A percentile compares a stretch with the other conserved stretches of the same genome.
phyloP scores from a whole-genome alignment of 2,797 vertebrate species.

The Novumbra hubbsi region DNA sequence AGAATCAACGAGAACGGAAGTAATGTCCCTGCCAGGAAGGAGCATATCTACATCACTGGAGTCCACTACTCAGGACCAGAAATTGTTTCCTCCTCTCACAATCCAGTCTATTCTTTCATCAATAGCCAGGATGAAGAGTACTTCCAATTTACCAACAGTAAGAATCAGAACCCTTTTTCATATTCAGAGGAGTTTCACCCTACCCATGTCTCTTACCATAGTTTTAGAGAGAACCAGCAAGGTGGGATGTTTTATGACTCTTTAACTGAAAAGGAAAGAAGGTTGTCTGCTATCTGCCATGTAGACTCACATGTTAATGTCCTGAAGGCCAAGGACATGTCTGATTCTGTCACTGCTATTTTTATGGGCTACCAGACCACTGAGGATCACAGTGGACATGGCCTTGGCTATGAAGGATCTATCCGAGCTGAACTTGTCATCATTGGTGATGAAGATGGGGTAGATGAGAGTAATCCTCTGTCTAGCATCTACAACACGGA shows the following conservation, averaged over 20 bases:
- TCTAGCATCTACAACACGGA: constrained; percentile 44
- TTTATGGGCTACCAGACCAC: constrained; percentile 88
- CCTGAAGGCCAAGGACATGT: constrained; percentile 69
- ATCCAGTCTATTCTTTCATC: constrained; percentile 47
- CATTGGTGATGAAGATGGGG: constrained; percentile 69
- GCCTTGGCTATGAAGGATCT: constrained; percentile 74
- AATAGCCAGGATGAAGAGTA: neutral
- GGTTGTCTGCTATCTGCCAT: constrained; percentile 45
- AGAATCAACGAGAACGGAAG: constrained; percentile 43
- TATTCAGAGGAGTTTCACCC: constrained; percentile 36
- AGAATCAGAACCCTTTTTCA: neutral
- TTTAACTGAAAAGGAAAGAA: constrained; percentile 23
- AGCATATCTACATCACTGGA: neutral
- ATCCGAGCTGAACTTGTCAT: constrained; percentile 84
- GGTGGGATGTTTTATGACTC: constrained; percentile 40
- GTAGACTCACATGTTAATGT: constrained; percentile 72
- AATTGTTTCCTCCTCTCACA: constrained; percentile 43
- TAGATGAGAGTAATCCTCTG: constrained; percentile 52
- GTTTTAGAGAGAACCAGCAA: constrained; percentile 37
- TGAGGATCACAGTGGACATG: constrained; percentile 59
- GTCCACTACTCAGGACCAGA: constrained; percentile 23
- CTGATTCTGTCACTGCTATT: constrained; percentile 85
- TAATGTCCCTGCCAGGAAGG: constrained; percentile 23
- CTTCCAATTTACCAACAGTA: neutral
- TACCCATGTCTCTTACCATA: constrained; percentile 25